phyloP scores from a whole-genome alignment of 2,797 vertebrate species.

The Acanthurus tractus region DNA sequence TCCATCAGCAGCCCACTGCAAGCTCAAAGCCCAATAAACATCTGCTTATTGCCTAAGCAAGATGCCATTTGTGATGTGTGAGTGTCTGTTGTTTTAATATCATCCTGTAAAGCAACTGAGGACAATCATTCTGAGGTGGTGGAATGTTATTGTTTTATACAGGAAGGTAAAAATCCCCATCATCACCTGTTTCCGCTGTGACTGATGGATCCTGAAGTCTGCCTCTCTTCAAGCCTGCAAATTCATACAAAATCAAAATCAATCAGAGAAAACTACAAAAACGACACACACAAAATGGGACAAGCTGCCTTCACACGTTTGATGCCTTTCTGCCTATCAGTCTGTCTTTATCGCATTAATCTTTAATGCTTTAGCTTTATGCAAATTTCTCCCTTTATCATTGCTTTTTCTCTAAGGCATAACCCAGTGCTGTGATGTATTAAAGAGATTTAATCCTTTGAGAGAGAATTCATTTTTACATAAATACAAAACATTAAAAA shows the following conservation, averaged over 20 bases:
- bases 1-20: conserved; percentile 17
- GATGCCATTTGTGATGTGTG: conserved; percentile 14
- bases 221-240: conserved; percentile 15
- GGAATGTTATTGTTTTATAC: conserved; percentile 17
- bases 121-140: conserved; percentile 14
- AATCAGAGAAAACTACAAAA: neutral
- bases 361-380: conserved; percentile 45
- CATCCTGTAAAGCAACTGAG: neutral
- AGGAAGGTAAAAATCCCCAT: conserved; percentile 7
- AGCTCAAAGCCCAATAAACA: conserved; percentile 36
- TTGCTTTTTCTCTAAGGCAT: conserved; percentile 21
- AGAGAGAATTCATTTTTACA: conserved; percentile 16
- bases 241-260: conserved; percentile 16
- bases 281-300: conserved; percentile 6
- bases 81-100: conserved; percentile 8
- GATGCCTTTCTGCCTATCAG: conserved; percentile 19
- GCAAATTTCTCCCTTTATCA: conserved; percentile 46
- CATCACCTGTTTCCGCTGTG: conserved; percentile 11
- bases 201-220: conserved; percentile 17
- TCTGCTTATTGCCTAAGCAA: conserved; percentile 15
- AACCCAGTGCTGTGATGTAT: neutral
- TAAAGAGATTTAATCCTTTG: conserved; percentile 15
- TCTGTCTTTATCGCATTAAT: conserved; percentile 40
- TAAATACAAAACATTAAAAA: neutral
- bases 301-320: neutral